Evolutionary conservation across 2,888 invertebrate genomes (phyloP).

Genomic region (Chamaedrilus cognettii): DNA sequence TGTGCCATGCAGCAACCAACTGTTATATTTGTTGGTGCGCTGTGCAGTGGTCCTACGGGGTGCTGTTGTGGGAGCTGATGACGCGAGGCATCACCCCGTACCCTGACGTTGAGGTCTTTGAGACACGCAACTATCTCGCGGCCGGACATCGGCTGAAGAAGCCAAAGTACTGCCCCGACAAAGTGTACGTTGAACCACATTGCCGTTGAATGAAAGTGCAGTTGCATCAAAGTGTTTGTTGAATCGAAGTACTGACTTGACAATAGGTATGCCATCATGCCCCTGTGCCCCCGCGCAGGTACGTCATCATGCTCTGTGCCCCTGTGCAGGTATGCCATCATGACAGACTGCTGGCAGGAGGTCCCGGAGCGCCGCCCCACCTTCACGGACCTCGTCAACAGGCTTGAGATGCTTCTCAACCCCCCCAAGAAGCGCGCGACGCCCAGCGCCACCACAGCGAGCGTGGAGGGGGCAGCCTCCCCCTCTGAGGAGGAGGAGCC

Average conservation of each 20-base stretch:
- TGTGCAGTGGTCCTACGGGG: slow-evolving; percentile 63
- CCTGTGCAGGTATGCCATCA: slow-evolving; percentile 39
- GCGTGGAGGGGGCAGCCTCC: too few relatives aligned
- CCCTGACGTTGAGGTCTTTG: slow-evolving; percentile 61
- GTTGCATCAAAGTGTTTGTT: background rate
- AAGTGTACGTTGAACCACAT: slow-evolving; percentile 31
- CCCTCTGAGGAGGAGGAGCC: slow-evolving; percentile 19
- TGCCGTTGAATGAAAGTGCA: background rate
- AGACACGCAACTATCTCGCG: slow-evolving; percentile 60
- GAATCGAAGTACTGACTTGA: background rate
- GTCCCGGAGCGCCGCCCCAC: slow-evolving; percentile 34
- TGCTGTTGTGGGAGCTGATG: slow-evolving; percentile 62
- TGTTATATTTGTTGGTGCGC: too few relatives aligned
- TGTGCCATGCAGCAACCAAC: too few relatives aligned
- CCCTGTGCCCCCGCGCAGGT: background rate
- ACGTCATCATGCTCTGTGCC: background rate
- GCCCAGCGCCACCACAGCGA: background rate
- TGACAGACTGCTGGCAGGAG: slow-evolving; percentile 38
- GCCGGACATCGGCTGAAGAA: slow-evolving; percentile 59
- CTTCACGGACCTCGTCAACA: slow-evolving; percentile 40
- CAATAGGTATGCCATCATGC: background rate
- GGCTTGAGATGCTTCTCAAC: slow-evolving; percentile 37
- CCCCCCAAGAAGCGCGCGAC: slow-evolving; percentile 30
- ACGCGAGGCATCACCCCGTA: slow-evolving; percentile 62
- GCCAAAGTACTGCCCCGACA: slow-evolving; percentile 61